A percentile compares a stretch with the other conserved stretches of the same genome.
phyloP scores from a whole-genome alignment of 2,888 invertebrate species.

The Drosophila nr. fundita region DNA sequence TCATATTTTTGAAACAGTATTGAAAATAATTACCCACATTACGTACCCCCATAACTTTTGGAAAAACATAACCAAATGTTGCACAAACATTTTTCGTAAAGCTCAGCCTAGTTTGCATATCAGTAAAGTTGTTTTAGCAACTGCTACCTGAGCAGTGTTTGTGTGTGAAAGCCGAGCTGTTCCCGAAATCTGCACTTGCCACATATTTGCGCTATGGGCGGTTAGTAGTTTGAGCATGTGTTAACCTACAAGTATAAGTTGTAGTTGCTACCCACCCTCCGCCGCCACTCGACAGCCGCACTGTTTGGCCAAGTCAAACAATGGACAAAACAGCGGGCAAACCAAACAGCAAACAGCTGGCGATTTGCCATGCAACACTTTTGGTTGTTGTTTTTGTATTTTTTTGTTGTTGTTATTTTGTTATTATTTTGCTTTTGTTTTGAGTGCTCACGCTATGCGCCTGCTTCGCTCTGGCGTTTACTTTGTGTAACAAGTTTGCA shows the following conservation, averaged over 20 bases:
- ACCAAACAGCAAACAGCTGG: conserved; percentile 61
- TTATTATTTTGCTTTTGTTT: conserved; percentile 54
- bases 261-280: conserved; percentile 3
- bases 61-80: background rate
- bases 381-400: conserved; percentile 38
- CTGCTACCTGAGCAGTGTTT: conserved; percentile 17
- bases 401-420: conserved; percentile 18
- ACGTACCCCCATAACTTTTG: background rate
- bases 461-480: conserved; percentile 44
- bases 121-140: conserved; percentile 4
- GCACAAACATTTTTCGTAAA: background rate
- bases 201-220: conserved; percentile 20
- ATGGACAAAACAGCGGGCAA: conserved; percentile 51
- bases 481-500: conserved; percentile 78
- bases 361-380: conserved; percentile 64
- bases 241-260: conserved; percentile 9
- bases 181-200: conserved; percentile 22
- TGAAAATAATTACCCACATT: background rate
- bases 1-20: background rate
- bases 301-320: conserved; percentile 63
- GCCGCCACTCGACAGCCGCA: conserved; percentile 23
- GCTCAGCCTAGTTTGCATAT: background rate
- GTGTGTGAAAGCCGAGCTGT: conserved; percentile 8
- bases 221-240: conserved; percentile 9
- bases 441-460: conserved; percentile 53